Base-by-base conservation (phyloP, 2,797 vertebrate genomes). In the Rhynchonycteris naso region DNA sequence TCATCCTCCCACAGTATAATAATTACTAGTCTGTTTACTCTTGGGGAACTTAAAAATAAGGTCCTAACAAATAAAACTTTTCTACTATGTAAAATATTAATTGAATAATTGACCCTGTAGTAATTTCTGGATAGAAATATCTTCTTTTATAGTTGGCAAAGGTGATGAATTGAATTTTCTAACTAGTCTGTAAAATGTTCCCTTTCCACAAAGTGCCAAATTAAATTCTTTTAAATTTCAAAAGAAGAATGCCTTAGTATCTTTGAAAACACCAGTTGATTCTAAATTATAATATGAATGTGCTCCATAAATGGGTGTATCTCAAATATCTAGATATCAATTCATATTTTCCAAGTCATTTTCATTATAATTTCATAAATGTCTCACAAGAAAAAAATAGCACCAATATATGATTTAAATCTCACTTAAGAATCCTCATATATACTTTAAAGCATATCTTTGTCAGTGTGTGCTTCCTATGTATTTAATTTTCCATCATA, bases 261-360 rank as follows among this genome's bases (percentile, higher is more conserved):
- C 58, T 82, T 93, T 95, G 72, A 95, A 96, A 96, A 90, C 47
- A 96, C 21, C 35, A 95, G 33, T 63, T 94, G 58, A 71, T 81
- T 82, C 10, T 35, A 94, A 87, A 86, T 88, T 82, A 91, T 24
- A 52, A 81, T 78, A 58, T 52, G n/a, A 84, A 83, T 59, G 24
- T 93, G n/a, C 81, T 95, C 61, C 35, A 33, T 11, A 94, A 95
- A 91, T 84, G 43, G 12, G 22, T 82, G 35, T 89, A 63, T 35
- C 52, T 79, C 56, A 90, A 65, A 43, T 91, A 94, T 61, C 47
- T 92, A 91, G 59, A 26, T 85, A 92, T 21, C 28, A 90, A 92
- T 91, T 68, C 43, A 35, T 38, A 95, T 76, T 89, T 93, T 89
- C 68, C 24, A 97, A 91, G 81, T 84, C 91, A 91, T 88, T 95